phyloP scores from a whole-genome alignment of 2,113 vertebrate genomes.

The Burhinus oedicnemus region DNA sequence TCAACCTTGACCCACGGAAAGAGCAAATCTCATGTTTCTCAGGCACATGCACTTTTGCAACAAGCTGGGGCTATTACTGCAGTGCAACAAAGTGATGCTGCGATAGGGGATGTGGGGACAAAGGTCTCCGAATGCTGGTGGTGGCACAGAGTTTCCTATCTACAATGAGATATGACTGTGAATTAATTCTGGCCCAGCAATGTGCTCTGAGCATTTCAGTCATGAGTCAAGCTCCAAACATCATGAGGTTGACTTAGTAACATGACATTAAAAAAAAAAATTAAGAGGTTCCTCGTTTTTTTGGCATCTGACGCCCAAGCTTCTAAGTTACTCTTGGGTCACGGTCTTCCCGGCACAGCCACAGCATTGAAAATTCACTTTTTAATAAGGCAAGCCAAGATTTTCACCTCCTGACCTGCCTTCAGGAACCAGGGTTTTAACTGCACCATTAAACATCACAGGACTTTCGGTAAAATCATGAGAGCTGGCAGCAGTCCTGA shows the following conservation, averaged over 20 bases:
- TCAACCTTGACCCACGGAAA: background rate
- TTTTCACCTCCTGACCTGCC: background rate
- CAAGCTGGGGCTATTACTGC: background rate
- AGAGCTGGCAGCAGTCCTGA: background rate
- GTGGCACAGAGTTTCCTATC: background rate
- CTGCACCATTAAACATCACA: background rate
- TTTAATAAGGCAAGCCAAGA: background rate
- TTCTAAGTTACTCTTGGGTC: background rate
- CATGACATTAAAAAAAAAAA: background rate
- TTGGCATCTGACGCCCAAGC: background rate
- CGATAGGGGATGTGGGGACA: background rate
- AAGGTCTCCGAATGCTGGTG: background rate
- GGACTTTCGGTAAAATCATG: background rate
- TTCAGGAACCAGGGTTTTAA: background rate
- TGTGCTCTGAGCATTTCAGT: background rate
- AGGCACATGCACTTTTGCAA: background rate
- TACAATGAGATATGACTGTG: background rate
- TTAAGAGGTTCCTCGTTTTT: background rate
- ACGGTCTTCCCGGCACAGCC: fast-evolving
- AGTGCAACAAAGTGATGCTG: background rate
- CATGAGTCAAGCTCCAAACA: background rate
- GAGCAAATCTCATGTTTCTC: background rate
- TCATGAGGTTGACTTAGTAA: background rate
- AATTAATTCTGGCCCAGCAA: background rate
- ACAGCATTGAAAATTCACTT: background rate